phyloP scores from a whole-genome alignment of 2,797 vertebrate genomes.

The Acipenser ruthenus region DNA sequence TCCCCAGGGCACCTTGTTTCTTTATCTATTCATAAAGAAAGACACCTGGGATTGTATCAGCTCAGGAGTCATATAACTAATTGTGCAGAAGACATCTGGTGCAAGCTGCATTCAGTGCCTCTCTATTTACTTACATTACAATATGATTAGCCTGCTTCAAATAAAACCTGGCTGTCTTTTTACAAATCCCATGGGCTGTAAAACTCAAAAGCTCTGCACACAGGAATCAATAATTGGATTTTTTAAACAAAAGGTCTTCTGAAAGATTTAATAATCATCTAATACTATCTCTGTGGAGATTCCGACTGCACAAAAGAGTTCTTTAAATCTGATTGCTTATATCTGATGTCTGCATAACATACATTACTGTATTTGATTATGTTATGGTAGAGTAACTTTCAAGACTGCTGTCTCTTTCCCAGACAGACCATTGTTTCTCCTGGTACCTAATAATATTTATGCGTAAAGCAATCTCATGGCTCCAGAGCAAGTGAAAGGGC shows the following conservation, averaged over 20 bases:
- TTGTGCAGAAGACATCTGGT: neutral
- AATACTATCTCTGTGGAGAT: neutral
- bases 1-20: neutral
- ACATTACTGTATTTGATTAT: neutral
- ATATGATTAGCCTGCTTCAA: neutral
- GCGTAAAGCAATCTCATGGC: too few species aligned
- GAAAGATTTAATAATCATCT: neutral
- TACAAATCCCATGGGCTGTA: too few species aligned
- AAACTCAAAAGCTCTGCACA: too few species aligned
- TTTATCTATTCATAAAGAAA: neutral
- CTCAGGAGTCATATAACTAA: neutral
- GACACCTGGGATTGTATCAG: constrained; percentile 1
- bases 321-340: too few species aligned
- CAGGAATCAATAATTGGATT: too few species aligned
- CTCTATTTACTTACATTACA: neutral
- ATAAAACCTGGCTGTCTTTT: too few species aligned
- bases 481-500: too few species aligned
- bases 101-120: neutral
- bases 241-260: neutral
- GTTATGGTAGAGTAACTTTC: neutral
- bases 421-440: neutral
- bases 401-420: neutral
- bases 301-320: too few species aligned
- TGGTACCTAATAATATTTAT: neutral
- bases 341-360: too few species aligned